Evolutionary conservation across 2,113 vertebrate genomes (phyloP).

Genomic region (Gambusia affinis): DNA sequence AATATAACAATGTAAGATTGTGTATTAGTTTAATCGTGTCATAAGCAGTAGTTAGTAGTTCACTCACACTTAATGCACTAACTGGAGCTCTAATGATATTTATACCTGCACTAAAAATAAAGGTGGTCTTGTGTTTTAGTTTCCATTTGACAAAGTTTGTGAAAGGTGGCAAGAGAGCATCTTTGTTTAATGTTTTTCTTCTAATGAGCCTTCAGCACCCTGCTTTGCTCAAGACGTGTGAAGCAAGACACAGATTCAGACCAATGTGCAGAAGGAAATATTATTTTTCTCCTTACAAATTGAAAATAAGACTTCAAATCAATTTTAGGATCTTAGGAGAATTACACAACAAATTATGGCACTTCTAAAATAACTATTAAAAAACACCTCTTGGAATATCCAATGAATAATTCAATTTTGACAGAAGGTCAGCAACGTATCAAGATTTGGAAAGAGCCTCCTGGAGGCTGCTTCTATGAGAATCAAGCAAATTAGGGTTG

Average conservation of each 20-base stretch:
- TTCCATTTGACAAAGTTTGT: slow-evolving; percentile 41
- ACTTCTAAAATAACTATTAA: neutral
- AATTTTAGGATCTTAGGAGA: neutral
- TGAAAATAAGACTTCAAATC: too few species aligned
- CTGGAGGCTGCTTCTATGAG: too few species aligned
- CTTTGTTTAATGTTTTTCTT: slow-evolving; percentile 27
- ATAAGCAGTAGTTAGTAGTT: slow-evolving; percentile 56
- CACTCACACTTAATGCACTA: slow-evolving; percentile 51
- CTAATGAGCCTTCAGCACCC: slow-evolving; percentile 44
- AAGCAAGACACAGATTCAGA: slow-evolving; percentile 16
- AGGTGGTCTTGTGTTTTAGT: slow-evolving; percentile 35
- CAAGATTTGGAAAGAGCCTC: too few species aligned
- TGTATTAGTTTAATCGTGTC: slow-evolving; percentile 59
- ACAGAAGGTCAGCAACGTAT: neutral
- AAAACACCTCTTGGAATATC: neutral
- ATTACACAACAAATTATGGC: neutral
- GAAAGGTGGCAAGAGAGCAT: slow-evolving; percentile 51
- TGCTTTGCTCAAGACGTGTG: slow-evolving; percentile 19
- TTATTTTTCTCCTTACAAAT: neutral
- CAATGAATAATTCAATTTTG: neutral
- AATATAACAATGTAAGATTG: neutral
- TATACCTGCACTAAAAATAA: slow-evolving; percentile 73
- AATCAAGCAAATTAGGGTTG: neutral
- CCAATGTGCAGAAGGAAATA: slow-evolving; percentile 13
- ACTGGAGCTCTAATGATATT: slow-evolving; percentile 68